Evolutionary conservation across 1,140 invertebrate species (phyloP).

Genomic region (Cotesia chilonis): DNA sequence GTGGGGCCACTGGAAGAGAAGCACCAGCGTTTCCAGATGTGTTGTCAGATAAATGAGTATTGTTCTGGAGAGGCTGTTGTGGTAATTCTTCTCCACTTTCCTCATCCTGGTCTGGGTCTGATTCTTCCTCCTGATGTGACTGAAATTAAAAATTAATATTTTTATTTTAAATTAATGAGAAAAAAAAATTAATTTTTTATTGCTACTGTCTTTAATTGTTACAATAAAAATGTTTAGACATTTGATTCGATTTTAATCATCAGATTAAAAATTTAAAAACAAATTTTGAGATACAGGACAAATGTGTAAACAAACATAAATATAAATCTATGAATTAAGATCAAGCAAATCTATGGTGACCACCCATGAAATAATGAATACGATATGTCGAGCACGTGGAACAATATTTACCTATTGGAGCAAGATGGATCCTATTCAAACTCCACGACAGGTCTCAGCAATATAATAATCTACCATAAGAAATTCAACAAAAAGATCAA

Average conservation of each 20-base stretch:
- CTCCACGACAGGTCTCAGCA: not conserved
- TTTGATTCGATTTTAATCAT: too few relatives aligned
- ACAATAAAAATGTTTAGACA: too few relatives aligned
- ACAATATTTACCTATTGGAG: conserved; percentile 55
- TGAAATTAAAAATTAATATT: conserved; percentile 53
- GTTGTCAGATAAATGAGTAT: conserved; percentile 53
- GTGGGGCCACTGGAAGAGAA: conserved; percentile 48
- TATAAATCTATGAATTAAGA: too few relatives aligned
- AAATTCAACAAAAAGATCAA: conserved; percentile 28
- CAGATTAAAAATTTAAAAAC: too few relatives aligned
- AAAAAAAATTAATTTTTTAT: not conserved
- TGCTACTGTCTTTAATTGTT: too few relatives aligned
- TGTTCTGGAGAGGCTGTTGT: conserved; percentile 60
- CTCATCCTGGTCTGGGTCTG: conserved; percentile 69
- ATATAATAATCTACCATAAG: not conserved
- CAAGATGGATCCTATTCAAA: conserved; percentile 35
- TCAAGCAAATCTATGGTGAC: not conserved
- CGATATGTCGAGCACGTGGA: conserved; percentile 56
- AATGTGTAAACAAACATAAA: too few relatives aligned
- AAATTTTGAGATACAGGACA: too few relatives aligned
- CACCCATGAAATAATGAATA: conserved; percentile 12
- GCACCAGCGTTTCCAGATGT: conserved; percentile 39
- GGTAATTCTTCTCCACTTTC: conserved; percentile 68
- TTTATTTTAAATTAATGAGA: not conserved
- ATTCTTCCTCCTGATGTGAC: conserved; percentile 71